A percentile compares a stretch with the other conserved stretches of the same genome.
Conservation (phyloP, 2,888 invertebrate genomes). For the Aphidius colemani region DNA sequence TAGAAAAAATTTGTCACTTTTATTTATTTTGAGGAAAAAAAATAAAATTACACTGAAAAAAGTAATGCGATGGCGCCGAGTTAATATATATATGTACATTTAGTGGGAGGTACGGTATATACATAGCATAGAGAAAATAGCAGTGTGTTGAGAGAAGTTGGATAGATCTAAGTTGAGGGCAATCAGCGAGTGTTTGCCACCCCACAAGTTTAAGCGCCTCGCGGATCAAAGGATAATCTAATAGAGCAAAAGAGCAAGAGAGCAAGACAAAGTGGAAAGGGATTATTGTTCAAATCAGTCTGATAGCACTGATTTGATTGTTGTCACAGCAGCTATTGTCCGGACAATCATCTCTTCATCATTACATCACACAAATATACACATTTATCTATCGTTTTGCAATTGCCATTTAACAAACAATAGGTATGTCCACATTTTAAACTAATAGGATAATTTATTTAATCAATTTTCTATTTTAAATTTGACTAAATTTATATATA, state of each 20-base stretch:
- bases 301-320: slow-evolving; percentile 60
- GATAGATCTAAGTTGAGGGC: slow-evolving; percentile 45
- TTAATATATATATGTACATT: too few species aligned
- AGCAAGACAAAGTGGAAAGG: too few species aligned
- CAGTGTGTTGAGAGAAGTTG: neutral
- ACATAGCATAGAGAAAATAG: slow-evolving; percentile 7
- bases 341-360: slow-evolving; percentile 31
- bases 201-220: slow-evolving; percentile 44
- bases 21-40: neutral
- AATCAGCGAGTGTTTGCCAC: slow-evolving; percentile 58
- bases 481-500: too few species aligned
- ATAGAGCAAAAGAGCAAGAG: slow-evolving; percentile 22
- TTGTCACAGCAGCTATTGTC: slow-evolving; percentile 56
- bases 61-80: slow-evolving; percentile 14
- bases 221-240: slow-evolving; percentile 51
- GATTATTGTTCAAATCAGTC: neutral
- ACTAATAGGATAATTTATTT: too few species aligned
- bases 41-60: neutral
- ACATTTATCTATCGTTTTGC: too few species aligned
- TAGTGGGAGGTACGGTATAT: slow-evolving; percentile 12
- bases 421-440: too few species aligned
- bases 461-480: too few species aligned
- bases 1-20: too few species aligned
- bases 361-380: too few species aligned
- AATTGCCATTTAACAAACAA: too few species aligned